Conservation (phyloP, 2,888 invertebrate genomes). For the Diploptera punctata region DNA sequence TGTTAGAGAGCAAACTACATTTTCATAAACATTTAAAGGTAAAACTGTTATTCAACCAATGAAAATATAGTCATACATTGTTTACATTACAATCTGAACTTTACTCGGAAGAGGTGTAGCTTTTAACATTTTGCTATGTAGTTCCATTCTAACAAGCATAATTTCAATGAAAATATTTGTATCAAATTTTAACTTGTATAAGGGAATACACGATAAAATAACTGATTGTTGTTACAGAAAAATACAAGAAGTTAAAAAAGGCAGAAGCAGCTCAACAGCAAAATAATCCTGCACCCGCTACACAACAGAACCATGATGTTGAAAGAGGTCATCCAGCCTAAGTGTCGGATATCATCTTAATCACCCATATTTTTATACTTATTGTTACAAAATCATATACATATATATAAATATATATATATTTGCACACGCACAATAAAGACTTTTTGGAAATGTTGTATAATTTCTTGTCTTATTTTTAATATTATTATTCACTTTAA, state of each 20-base stretch:
- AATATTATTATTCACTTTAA: too few species aligned
- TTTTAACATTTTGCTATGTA: too few species aligned
- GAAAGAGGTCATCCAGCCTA: conserved; percentile 4
- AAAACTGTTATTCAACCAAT: too few species aligned
- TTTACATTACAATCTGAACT: too few species aligned
- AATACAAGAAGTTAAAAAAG: conserved; percentile 29
- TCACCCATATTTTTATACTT: conserved; percentile 25
- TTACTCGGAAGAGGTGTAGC: too few species aligned
- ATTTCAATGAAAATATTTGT: too few species aligned
- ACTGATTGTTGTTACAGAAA: conserved; percentile 21
- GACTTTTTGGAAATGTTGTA: conserved; percentile 18
- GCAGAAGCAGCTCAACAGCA: conserved; percentile 10
- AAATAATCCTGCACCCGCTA: not conserved
- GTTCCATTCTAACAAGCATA: too few species aligned
- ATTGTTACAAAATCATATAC: conserved; percentile 15
- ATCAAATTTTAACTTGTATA: too few species aligned
- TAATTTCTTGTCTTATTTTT: conserved; percentile 11
- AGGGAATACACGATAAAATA: too few species aligned
- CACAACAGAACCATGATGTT: conserved; percentile 25
- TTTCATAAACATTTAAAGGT: too few species aligned
- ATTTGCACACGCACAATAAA: conserved; percentile 34
- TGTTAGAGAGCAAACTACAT: too few species aligned
- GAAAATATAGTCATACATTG: too few species aligned
- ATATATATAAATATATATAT: conserved; percentile 20
- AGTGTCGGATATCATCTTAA: not conserved